phyloP scores from a whole-genome alignment of 1,140 invertebrate genomes.

The Marisa cornuarietis region DNA sequence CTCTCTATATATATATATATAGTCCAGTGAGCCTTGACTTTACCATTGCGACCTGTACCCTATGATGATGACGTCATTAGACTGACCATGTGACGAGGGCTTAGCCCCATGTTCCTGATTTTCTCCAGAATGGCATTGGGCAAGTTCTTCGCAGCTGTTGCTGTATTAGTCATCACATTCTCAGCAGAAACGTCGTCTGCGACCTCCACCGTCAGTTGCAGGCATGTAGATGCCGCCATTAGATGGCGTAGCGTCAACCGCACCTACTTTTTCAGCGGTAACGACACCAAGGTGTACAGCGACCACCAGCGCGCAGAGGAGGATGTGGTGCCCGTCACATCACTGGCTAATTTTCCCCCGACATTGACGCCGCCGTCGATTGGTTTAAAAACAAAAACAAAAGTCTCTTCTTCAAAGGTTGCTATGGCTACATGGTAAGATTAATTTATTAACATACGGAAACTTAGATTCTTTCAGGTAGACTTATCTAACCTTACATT shows the following conservation, averaged over 20 bases:
- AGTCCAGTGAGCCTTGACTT: too few relatives aligned
- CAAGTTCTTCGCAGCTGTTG: too few relatives aligned
- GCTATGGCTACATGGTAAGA: slow-evolving; percentile 9
- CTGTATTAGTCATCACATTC: too few relatives aligned
- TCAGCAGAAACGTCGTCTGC: too few relatives aligned
- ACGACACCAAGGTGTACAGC: neutral
- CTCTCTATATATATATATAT: too few relatives aligned
- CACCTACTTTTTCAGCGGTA: slow-evolving; percentile 15
- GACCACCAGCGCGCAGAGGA: slow-evolving; percentile 8
- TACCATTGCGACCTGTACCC: too few relatives aligned
- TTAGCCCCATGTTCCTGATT: too few relatives aligned
- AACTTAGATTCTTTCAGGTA: too few relatives aligned
- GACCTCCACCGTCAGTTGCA: neutral
- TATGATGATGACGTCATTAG: too few relatives aligned
- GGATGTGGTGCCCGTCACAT: neutral
- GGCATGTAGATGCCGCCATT: slow-evolving; percentile 13
- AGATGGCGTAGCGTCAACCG: slow-evolving; percentile 12
- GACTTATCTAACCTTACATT: too few relatives aligned
- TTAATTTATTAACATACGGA: neutral
- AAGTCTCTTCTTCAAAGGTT: slow-evolving; percentile 18
- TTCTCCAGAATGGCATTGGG: too few relatives aligned
- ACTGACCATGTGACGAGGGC: too few relatives aligned
- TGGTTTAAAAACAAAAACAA: neutral
- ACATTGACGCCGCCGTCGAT: slow-evolving; percentile 9
- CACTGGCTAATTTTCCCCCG: neutral